phyloP scores from a whole-genome alignment of 1,140 invertebrate species.

The Sinella curviseta region DNA sequence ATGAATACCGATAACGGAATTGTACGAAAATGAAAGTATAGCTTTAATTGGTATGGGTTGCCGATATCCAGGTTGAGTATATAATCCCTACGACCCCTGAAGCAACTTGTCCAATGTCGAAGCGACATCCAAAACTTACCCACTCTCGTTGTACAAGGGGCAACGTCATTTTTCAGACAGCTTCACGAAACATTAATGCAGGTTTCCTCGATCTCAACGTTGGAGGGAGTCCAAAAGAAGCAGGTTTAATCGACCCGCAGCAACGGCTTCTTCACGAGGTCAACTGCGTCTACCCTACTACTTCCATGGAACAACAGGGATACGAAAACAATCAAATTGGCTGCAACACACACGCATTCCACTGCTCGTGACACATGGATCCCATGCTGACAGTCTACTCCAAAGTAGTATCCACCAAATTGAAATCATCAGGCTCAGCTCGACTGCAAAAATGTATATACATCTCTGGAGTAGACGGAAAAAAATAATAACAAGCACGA shows the following conservation, averaged over 20 bases:
- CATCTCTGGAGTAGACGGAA: background rate
- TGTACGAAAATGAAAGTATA: background rate
- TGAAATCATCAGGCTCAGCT: too few relatives aligned
- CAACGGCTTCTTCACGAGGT: constrained; percentile 63
- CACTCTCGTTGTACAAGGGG: background rate
- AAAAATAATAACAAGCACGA: background rate
- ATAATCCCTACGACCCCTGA: background rate
- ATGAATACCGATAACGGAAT: background rate
- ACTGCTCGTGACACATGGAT: constrained; percentile 4
- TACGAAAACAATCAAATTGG: background rate
- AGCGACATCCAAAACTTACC: background rate
- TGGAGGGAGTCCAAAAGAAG: constrained; percentile 60
- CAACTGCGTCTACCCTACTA: constrained; percentile 51
- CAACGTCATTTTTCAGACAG: background rate
- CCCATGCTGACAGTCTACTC: background rate
- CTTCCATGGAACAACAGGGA: background rate
- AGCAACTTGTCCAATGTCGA: background rate
- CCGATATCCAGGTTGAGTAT: background rate
- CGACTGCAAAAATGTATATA: background rate
- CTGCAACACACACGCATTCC: background rate
- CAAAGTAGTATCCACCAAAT: background rate
- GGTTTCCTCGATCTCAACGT: constrained; percentile 34
- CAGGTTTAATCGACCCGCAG: constrained; percentile 65
- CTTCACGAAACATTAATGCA: background rate
- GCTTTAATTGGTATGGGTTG: background rate